Conservation (phyloP, 2,888 invertebrate species). For the Scaptomyza reducta region DNA sequence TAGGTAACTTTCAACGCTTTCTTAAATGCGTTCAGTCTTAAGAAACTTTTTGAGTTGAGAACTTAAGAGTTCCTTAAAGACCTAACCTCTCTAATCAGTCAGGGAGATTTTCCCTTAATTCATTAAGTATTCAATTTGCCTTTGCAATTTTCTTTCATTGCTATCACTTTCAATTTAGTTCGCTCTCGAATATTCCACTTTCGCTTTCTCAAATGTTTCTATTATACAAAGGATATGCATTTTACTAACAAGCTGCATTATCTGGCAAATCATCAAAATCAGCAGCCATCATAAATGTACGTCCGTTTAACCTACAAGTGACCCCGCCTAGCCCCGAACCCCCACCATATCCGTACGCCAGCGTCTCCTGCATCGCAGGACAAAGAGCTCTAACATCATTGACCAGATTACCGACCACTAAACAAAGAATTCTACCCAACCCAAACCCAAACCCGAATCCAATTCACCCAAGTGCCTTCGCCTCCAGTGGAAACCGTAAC, state of each 20-base stretch:
- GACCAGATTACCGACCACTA: constrained; percentile 52
- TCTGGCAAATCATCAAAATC: constrained; percentile 43
- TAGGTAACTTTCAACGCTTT: no score
- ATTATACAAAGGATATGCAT: constrained; percentile 1
- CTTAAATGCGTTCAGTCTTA: neutral
- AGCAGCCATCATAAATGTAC: constrained; percentile 48
- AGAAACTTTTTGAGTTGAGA: neutral
- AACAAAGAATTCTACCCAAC: constrained; percentile 48
- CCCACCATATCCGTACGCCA: neutral
- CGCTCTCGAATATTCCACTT: constrained; percentile 10
- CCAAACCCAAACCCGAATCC: constrained; percentile 9
- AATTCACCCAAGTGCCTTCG: neutral
- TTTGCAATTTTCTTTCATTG: neutral
- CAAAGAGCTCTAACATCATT: constrained; percentile 55
- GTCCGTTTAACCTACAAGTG: constrained; percentile 69
- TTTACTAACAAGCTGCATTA: constrained; percentile 16
- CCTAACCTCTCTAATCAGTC: neutral
- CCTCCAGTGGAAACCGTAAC: constrained; percentile 62
- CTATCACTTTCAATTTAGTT: constrained; percentile 5
- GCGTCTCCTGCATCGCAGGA: constrained; percentile 29
- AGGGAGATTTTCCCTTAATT: no score
- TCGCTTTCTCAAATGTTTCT: constrained; percentile 11
- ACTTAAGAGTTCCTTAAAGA: neutral
- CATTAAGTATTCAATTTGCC: neutral
- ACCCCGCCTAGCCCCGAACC: constrained; percentile 36